phyloP scores from a whole-genome alignment of 2,113 vertebrate species.

The Pipa parva region DNA sequence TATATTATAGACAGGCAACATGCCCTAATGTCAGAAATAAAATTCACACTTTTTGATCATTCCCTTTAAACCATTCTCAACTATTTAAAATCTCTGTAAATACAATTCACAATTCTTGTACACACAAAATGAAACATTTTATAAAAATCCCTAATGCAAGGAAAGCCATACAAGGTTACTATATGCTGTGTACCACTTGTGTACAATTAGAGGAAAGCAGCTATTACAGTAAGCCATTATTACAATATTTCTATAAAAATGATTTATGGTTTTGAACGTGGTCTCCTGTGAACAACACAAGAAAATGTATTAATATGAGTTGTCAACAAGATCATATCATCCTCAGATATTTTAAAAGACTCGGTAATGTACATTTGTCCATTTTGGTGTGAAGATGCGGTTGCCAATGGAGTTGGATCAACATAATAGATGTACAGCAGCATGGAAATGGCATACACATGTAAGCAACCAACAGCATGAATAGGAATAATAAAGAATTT shows the following conservation, averaged over 20 bases:
- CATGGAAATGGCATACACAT: background rate
- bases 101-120: no score
- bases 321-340: background rate
- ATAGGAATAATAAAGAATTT: background rate
- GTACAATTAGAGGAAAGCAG: background rate
- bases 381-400: background rate
- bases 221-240: constrained; percentile 16
- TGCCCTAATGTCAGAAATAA: no score
- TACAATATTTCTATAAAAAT: background rate
- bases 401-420: background rate
- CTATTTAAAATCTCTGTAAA: no score
- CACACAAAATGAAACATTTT: background rate
- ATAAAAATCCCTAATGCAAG: background rate
- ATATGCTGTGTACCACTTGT: background rate
- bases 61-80: no score
- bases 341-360: background rate
- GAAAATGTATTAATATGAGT: background rate
- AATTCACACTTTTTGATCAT: no score
- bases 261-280: background rate
- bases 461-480: constrained; percentile 4
- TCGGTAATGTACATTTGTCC: background rate
- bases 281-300: background rate
- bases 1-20: no score
- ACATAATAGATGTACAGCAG: background rate
- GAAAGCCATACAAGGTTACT: background rate